These are phyloP conservation scores for Ormyrus rosae DNA, from an alignment of 2,888 invertebrate species.

Conservation along the genomic window DNA sequence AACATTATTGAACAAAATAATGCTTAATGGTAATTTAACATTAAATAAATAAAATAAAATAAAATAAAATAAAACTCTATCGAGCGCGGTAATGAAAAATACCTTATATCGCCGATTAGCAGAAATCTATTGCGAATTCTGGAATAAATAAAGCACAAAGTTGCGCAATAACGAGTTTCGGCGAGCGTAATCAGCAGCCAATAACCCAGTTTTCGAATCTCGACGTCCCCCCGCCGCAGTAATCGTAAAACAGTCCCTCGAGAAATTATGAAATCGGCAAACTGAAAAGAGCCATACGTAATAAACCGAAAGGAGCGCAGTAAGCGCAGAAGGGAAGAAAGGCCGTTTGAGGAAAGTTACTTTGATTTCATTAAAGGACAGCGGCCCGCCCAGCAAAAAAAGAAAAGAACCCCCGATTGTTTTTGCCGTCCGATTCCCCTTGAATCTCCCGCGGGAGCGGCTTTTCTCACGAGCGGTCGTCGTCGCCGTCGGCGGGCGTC, in stretches of 20 bases:
- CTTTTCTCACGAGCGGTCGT: conserved; percentile 39
- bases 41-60: too few species aligned
- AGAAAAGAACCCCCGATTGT: conserved; percentile 24
- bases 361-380: conserved; percentile 35
- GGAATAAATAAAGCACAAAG: not conserved
- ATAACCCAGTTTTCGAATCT: not conserved
- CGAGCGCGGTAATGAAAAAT: too few species aligned
- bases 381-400: not conserved
- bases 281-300: too few species aligned
- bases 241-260: too few species aligned
- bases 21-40: too few species aligned
- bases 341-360: conserved; percentile 10
- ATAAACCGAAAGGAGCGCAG: not conserved
- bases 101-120: not conserved
- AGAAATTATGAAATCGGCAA: too few species aligned
- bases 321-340: not conserved
- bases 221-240: not conserved
- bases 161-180: conserved; percentile 1
- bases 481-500: not conserved
- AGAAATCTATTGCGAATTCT: not conserved
- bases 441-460: conserved; percentile 34
- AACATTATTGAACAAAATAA: too few species aligned
- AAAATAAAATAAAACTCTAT: too few species aligned
- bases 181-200: not conserved
- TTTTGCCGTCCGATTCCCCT: conserved; percentile 42